Evolutionary conservation across 2,113 vertebrate genomes (phyloP).

Genomic region (Atractosteus spatula): DNA sequence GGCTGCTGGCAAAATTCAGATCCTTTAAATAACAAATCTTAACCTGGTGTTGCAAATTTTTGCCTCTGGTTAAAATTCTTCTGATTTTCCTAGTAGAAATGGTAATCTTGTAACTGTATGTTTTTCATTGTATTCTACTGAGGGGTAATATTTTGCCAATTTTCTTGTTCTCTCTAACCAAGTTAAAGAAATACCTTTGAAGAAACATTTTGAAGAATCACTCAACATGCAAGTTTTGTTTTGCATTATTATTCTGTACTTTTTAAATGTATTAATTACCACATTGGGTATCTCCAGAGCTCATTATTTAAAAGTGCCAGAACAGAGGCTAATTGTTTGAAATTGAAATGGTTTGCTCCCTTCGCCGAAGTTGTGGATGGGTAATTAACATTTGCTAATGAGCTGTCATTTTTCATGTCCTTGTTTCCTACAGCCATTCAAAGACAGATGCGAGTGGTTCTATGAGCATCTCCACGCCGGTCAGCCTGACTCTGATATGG

Average conservation of each 20-base stretch:
- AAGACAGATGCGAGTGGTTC: conserved; percentile 98
- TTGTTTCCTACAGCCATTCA: conserved; percentile 80
- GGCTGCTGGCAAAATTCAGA: too few species aligned
- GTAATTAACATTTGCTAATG: conserved; percentile 29
- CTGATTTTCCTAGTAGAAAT: too few species aligned
- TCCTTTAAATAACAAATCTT: too few species aligned
- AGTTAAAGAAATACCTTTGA: background rate
- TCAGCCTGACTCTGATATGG: conserved; percentile 93
- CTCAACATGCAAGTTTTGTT: background rate
- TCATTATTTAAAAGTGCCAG: conserved; percentile 30
- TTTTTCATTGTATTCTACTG: too few species aligned
- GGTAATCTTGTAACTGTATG: too few species aligned
- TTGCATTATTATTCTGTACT: conserved; percentile 26
- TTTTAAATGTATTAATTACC: conserved; percentile 22
- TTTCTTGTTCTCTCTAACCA: background rate
- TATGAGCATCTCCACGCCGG: conserved; percentile 91
- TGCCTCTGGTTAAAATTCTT: too few species aligned
- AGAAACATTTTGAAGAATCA: background rate
- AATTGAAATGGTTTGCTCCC: conserved; percentile 19
- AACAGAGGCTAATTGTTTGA: conserved; percentile 17
- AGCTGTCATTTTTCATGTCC: conserved; percentile 18
- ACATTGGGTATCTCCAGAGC: conserved; percentile 18
- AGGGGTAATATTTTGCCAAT: too few species aligned
- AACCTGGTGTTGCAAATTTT: too few species aligned
- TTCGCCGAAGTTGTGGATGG: background rate